Conservation (phyloP, 1,140 invertebrate genomes). For the Anagrus nilaparvatae region DNA sequence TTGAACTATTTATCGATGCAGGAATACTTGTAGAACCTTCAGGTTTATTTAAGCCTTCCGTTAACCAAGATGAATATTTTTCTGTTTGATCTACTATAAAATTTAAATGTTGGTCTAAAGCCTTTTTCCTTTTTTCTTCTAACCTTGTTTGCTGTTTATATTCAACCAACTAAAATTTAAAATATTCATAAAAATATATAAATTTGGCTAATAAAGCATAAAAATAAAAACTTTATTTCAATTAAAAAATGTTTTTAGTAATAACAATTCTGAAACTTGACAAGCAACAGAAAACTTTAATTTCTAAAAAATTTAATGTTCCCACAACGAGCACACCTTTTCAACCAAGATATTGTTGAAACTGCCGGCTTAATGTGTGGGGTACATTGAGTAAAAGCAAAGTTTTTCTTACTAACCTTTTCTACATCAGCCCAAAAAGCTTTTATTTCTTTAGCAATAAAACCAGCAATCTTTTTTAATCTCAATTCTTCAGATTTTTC, state of each 20-base stretch:
- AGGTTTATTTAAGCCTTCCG: conserved; percentile 69
- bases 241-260: background rate
- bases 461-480: conserved; percentile 75
- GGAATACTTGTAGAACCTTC: conserved; percentile 35
- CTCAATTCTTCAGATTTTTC: conserved; percentile 86
- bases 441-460: conserved; percentile 86
- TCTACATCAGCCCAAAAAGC: conserved; percentile 95
- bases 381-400: conserved; percentile 21
- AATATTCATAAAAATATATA: conserved; percentile 12
- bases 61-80: conserved; percentile 87
- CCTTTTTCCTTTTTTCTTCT: conserved; percentile 91
- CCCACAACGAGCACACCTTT: conserved; percentile 43
- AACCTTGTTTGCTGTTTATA: conserved; percentile 86
- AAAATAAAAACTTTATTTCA: conserved; percentile 12
- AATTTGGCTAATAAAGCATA: conserved; percentile 9
- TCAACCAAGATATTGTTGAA: conserved; percentile 27
- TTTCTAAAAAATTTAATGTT: conserved; percentile 30
- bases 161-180: conserved; percentile 67
- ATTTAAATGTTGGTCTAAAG: conserved; percentile 92
- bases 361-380: conserved; percentile 43
- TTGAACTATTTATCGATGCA: conserved; percentile 42
- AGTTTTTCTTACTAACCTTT: conserved; percentile 50
- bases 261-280: conserved; percentile 7
- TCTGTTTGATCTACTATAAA: conserved; percentile 99
- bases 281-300: conserved; percentile 8